phyloP scores from a whole-genome alignment of 1,140 invertebrate species.

The Meloidogyne chitwoodi region DNA sequence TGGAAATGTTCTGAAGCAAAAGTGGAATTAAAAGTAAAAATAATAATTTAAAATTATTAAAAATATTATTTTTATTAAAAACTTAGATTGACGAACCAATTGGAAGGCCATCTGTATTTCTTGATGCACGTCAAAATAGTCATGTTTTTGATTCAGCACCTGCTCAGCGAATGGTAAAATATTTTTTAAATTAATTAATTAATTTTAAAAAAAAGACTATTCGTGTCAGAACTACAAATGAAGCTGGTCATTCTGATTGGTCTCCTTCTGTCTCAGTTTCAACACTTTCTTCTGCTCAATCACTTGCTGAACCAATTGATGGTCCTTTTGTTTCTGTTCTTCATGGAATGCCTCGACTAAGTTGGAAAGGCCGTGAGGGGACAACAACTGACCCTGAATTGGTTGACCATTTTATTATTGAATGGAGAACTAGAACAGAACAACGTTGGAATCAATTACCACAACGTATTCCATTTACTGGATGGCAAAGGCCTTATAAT shows the following conservation, averaged over 20 bases:
- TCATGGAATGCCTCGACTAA: conserved; percentile 42
- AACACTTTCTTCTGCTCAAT: conserved; percentile 33
- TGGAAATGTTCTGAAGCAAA: conserved; percentile 51
- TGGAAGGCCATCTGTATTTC: conserved; percentile 29
- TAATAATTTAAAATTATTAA: not conserved
- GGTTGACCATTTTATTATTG: conserved; percentile 47
- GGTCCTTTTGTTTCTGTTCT: conserved; percentile 46
- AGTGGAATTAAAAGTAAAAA: conserved; percentile 42
- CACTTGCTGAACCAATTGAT: conserved; percentile 51
- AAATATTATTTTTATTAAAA: not conserved
- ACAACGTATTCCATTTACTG: conserved; percentile 46
- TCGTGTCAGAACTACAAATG: conserved; percentile 45
- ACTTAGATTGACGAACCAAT: conserved; percentile 53
- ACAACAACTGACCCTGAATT: conserved; percentile 37
- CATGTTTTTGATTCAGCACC: conserved; percentile 52
- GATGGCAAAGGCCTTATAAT: conserved; percentile 56
- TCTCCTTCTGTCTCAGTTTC: conserved; percentile 42
- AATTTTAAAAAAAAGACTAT: conserved; percentile 44
- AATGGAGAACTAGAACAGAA: conserved; percentile 49
- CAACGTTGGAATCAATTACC: conserved; percentile 43
- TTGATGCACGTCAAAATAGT: conserved; percentile 47
- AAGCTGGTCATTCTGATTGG: conserved; percentile 54
- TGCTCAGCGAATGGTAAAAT: conserved; percentile 39
- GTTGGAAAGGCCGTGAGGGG: conserved; percentile 35
- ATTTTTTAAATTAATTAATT: too few relatives aligned